A percentile compares a stretch with the other conserved stretches of the same genome.
phyloP scores from a whole-genome alignment of 2,797 vertebrate species.

The Lates japonicus region DNA sequence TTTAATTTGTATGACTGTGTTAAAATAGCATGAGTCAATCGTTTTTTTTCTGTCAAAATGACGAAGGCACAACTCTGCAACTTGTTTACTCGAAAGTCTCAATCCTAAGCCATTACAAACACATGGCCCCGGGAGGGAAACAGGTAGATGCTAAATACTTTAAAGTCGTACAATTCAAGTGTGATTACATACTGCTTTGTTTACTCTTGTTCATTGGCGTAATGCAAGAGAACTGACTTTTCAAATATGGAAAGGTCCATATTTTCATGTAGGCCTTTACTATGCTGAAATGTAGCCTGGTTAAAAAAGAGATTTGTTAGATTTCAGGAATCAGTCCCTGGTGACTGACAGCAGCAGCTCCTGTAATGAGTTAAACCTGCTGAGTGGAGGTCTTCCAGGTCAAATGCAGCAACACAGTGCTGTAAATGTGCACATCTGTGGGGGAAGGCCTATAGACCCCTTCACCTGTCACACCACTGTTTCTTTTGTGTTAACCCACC shows the following conservation, averaged over 20 bases:
- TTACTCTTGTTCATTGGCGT: neutral
- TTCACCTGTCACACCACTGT: slow-evolving; percentile 41
- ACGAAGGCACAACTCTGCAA: neutral
- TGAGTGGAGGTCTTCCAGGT: slow-evolving; percentile 21
- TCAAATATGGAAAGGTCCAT: neutral
- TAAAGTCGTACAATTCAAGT: neutral
- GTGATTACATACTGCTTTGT: neutral
- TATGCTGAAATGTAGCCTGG: neutral
- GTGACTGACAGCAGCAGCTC: slow-evolving; percentile 32
- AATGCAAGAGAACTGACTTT: neutral
- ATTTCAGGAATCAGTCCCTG: neutral
- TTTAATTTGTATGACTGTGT: neutral
- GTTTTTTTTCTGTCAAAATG: neutral
- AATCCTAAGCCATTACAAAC: slow-evolving; percentile 6
- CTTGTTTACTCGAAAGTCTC: slow-evolving; percentile 12
- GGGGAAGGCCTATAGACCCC: slow-evolving; percentile 1
- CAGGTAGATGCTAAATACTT: slow-evolving; percentile 19
- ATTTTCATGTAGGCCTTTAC: neutral
- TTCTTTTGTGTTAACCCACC: slow-evolving; percentile 18
- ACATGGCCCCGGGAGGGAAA: slow-evolving; percentile 26
- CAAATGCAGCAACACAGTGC: neutral
- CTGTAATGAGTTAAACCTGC: slow-evolving; percentile 20
- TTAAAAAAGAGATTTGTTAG: neutral
- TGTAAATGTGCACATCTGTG: slow-evolving; percentile 18
- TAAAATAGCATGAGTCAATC: neutral